phyloP scores from a whole-genome alignment of 1,140 invertebrate species.

The Drosophila funebris region DNA sequence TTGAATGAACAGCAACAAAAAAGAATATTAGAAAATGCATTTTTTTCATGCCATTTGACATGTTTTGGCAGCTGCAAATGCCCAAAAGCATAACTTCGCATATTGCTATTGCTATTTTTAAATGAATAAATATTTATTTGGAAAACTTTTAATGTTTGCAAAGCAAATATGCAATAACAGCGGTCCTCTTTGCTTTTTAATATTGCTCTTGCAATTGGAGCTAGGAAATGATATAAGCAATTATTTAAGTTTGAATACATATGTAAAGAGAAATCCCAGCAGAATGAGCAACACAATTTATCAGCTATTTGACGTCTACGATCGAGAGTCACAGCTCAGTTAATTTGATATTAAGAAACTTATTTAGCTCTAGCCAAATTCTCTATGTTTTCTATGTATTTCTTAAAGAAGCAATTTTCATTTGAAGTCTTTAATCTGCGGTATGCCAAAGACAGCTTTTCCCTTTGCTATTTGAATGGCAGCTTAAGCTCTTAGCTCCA shows the following conservation, averaged over 20 bases:
- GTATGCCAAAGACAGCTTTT: conserved; percentile 11
- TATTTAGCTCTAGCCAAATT: neutral
- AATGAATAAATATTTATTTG: neutral
- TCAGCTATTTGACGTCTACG: too few relatives aligned
- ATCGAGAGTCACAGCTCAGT: too few relatives aligned
- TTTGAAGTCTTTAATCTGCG: conserved; percentile 19
- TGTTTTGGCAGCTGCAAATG: conserved; percentile 17
- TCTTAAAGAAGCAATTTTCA: neutral
- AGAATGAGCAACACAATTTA: too few relatives aligned
- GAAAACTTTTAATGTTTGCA: neutral
- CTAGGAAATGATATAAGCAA: too few relatives aligned
- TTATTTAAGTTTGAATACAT: neutral
- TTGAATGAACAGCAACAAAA: neutral
- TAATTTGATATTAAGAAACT: neutral
- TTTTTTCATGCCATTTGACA: conserved; percentile 27
- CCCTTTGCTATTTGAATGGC: neutral
- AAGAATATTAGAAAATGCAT: conserved; percentile 28
- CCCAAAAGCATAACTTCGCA: neutral
- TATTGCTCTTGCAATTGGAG: too few relatives aligned
- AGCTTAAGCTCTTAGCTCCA: conserved; percentile 11
- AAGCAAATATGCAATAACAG: neutral
- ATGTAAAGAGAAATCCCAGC: neutral
- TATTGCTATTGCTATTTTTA: neutral
- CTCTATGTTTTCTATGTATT: neutral
- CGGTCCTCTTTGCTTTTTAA: neutral